Evolutionary conservation across 2,888 invertebrate genomes (phyloP).

Genomic region (Pyralis farinalis): DNA sequence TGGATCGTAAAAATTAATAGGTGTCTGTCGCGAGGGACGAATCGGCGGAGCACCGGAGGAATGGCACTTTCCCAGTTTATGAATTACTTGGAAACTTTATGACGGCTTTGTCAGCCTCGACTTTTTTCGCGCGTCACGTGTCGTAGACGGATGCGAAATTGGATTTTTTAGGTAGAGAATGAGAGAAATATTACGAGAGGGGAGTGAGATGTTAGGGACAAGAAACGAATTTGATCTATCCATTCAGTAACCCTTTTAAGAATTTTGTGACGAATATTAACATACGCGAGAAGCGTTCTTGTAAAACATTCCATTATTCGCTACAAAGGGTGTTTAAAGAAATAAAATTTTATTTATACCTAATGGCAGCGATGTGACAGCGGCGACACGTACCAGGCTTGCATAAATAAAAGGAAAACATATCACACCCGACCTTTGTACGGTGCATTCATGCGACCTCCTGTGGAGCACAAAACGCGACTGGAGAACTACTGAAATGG

Average conservation of each 20-base stretch:
- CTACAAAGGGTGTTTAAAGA: slow-evolving; percentile 20
- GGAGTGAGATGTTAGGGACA: slow-evolving; percentile 30
- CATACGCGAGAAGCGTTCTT: slow-evolving; percentile 4
- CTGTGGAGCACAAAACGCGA: slow-evolving; percentile 52
- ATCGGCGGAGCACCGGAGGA: slow-evolving; percentile 38
- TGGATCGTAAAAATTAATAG: slow-evolving; percentile 78
- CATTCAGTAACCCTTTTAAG: slow-evolving; percentile 6
- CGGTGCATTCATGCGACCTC: slow-evolving; percentile 59
- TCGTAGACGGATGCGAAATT: slow-evolving; percentile 71
- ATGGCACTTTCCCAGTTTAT: slow-evolving; percentile 64
- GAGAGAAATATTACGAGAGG: slow-evolving; percentile 38
- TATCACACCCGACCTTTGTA: slow-evolving; percentile 58
- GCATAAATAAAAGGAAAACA: slow-evolving; percentile 60
- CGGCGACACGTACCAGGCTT: slow-evolving; percentile 43
- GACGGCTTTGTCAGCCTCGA: slow-evolving; percentile 61
- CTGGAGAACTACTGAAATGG: slow-evolving; percentile 55
- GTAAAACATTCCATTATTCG: slow-evolving; percentile 13
- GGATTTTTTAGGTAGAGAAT: slow-evolving; percentile 65
- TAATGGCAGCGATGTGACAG: slow-evolving; percentile 25
- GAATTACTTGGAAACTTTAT: slow-evolving; percentile 71
- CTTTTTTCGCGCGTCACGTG: slow-evolving; percentile 69
- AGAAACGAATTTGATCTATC: slow-evolving; percentile 4
- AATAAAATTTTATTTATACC: slow-evolving; percentile 21
- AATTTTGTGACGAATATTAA: slow-evolving; percentile 3
- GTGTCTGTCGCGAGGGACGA: slow-evolving; percentile 52